Conservation (phyloP, 2,113 vertebrate genomes). For the Hemicordylus capensis region DNA sequence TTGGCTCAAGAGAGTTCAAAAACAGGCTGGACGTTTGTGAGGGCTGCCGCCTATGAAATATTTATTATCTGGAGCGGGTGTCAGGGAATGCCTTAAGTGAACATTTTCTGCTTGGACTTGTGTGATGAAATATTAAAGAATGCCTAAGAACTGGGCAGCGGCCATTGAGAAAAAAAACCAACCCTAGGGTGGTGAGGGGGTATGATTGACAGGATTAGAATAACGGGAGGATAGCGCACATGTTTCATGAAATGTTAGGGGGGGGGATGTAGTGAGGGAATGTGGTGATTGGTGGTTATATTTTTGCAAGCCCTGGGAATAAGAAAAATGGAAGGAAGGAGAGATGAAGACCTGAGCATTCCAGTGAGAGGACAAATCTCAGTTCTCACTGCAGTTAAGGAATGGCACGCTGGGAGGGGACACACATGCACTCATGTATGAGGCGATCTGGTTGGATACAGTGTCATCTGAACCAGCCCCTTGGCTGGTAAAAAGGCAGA, state of each 20-base stretch:
- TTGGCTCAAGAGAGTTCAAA: not conserved
- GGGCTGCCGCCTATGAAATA: not conserved
- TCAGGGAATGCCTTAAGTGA: not conserved
- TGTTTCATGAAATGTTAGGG: not conserved
- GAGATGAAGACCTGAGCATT: not conserved
- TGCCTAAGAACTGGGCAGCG: not conserved
- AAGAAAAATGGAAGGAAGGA: too few relatives aligned
- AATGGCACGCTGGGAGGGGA: too few relatives aligned
- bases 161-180: not conserved
- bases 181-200: not conserved
- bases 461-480: too few relatives aligned
- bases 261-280: too few relatives aligned
- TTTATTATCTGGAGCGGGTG: not conserved
- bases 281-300: not conserved
- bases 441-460: too few relatives aligned
- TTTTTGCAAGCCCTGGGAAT: not conserved
- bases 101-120: slow-evolving; percentile 12
- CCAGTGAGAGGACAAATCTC: too few relatives aligned
- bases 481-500: too few relatives aligned
- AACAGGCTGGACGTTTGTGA: not conserved
- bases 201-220: too few relatives aligned
- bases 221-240: not conserved
- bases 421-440: too few relatives aligned
- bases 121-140: not conserved
- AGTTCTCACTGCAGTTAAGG: too few relatives aligned